Evolutionary conservation across 2,113 vertebrate species (phyloP).

Genomic region (Cyanoderma ruficeps): DNA sequence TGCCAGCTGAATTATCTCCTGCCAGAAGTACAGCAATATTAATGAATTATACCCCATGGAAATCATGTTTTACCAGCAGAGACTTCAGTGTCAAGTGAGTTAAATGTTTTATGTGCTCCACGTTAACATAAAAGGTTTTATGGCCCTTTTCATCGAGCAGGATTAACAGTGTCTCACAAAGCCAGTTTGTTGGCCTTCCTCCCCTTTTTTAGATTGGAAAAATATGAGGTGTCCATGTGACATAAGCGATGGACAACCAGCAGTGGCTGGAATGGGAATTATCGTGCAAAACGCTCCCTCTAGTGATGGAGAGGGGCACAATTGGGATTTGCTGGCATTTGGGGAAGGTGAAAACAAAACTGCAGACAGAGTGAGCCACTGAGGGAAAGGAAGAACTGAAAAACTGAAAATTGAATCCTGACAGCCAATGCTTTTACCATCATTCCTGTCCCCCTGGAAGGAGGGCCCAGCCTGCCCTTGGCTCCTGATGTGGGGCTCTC

Average conservation of each 20-base stretch:
- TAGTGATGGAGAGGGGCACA: background rate
- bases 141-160: background rate
- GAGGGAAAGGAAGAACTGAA: background rate
- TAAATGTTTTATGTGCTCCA: background rate
- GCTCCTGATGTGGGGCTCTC: background rate
- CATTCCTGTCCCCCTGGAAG: background rate
- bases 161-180: background rate
- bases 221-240: background rate
- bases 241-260: background rate
- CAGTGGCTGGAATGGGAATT: background rate
- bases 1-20: background rate
- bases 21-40: background rate
- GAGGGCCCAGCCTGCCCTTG: background rate
- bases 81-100: background rate
- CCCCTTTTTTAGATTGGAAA: background rate
- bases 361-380: background rate
- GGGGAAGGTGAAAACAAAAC: background rate
- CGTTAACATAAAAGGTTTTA: background rate
- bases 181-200: background rate
- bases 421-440: background rate
- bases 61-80: background rate
- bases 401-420: background rate
- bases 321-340: background rate
- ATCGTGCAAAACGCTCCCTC: background rate
- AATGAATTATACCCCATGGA: background rate